Evolutionary conservation across 2,888 invertebrate species (phyloP).

Genomic region (Dorcus hopei): DNA sequence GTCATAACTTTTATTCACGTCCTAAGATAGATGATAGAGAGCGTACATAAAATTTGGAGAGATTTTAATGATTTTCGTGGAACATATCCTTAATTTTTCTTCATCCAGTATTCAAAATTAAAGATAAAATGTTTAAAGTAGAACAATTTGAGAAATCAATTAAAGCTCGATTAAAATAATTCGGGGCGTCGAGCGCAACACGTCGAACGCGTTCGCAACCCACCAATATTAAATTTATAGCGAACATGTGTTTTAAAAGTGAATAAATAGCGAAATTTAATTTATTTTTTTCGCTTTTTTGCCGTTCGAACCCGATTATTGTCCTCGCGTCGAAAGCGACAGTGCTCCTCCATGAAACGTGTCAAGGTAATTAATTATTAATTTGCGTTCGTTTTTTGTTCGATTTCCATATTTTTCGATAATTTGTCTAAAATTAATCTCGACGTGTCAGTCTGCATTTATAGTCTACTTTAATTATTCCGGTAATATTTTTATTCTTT

Average conservation of each 20-base stretch:
- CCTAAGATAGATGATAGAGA: too few species aligned
- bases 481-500: background rate
- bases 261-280: conserved; percentile 16
- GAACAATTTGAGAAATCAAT: too few species aligned
- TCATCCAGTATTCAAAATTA: too few species aligned
- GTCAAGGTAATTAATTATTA: conserved; percentile 17
- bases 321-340: conserved; percentile 11
- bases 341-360: conserved; percentile 15
- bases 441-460: background rate
- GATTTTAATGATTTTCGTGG: too few species aligned
- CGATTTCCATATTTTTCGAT: background rate
- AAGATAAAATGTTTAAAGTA: too few species aligned
- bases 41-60: too few species aligned
- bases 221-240: conserved; percentile 18
- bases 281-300: conserved; percentile 12
- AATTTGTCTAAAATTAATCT: too few species aligned
- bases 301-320: conserved; percentile 14
- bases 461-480: background rate
- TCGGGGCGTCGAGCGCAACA: too few species aligned
- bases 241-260: conserved; percentile 13
- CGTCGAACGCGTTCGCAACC: background rate
- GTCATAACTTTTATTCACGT: too few species aligned
- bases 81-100: too few species aligned
- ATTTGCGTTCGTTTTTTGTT: conserved; percentile 10
- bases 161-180: too few species aligned